These are phyloP conservation scores for Pituophis catenifer DNA, from an alignment of 2,113 vertebrate species.

Conservation along the genomic window DNA sequence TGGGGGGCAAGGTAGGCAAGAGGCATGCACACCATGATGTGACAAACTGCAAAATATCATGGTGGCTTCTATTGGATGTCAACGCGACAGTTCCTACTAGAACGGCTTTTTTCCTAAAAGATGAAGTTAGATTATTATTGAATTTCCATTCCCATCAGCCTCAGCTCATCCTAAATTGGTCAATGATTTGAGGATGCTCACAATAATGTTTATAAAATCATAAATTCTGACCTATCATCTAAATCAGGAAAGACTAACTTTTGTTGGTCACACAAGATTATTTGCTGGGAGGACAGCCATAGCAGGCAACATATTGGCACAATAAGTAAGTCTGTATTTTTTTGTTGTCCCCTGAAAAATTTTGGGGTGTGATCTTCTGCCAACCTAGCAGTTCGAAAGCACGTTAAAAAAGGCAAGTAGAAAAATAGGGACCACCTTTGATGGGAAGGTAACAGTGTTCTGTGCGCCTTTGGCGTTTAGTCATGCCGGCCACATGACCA, in stretches of 20 bases:
- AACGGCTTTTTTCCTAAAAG: not conserved
- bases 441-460: no score
- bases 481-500: no score
- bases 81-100: not conserved
- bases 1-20: not conserved
- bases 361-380: not conserved
- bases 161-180: not conserved
- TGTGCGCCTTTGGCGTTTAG: no score
- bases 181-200: not conserved
- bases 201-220: not conserved
- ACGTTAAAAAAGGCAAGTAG: no score
- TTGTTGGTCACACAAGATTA: not conserved
- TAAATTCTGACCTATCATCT: not conserved
- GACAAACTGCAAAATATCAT: not conserved
- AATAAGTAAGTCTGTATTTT: not conserved
- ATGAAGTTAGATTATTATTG: not conserved
- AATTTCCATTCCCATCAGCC: not conserved
- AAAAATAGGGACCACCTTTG: no score
- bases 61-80: not conserved
- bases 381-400: no score
- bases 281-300: not conserved
- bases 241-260: not conserved
- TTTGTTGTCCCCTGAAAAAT: not conserved
- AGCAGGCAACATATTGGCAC: not conserved
- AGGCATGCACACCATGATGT: not conserved